These are phyloP conservation scores for Melanerpes formicivorus DNA, from an alignment of 2,113 vertebrate species.

Conservation along the genomic window DNA sequence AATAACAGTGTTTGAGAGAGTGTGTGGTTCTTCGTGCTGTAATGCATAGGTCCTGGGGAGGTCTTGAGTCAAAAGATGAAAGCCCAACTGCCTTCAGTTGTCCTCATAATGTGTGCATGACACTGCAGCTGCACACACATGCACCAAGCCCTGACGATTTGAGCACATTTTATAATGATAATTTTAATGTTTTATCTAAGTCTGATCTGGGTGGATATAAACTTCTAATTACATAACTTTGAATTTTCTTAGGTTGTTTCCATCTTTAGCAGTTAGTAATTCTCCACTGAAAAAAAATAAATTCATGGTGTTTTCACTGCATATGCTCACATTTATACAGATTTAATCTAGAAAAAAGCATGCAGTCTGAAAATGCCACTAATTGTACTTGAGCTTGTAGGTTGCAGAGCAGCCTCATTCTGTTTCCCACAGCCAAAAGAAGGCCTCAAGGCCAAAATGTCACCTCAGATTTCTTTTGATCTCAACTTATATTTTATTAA, in stretches of 20 bases:
- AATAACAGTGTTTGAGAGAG: background rate
- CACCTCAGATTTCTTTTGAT: constrained; percentile 69
- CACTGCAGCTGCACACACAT: constrained; percentile 19
- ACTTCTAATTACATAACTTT: background rate
- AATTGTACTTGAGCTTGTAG: constrained; percentile 46
- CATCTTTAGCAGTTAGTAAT: background rate
- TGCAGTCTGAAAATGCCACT: constrained; percentile 12
- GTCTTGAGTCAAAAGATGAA: constrained; percentile 56
- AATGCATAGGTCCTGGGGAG: constrained; percentile 45
- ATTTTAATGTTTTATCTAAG: background rate
- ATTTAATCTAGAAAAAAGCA: background rate
- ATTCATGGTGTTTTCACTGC: background rate
- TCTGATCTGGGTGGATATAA: background rate
- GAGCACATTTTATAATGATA: background rate
- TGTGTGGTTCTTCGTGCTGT: constrained; percentile 15
- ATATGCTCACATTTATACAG: background rate
- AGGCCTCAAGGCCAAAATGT: constrained; percentile 70
- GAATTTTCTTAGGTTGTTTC: background rate
- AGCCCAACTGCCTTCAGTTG: constrained; percentile 37
- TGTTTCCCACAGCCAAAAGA: constrained; percentile 65
- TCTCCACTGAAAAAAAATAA: background rate
- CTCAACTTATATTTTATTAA: constrained; percentile 70
- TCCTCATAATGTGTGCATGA: constrained; percentile 4
- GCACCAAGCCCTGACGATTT: background rate
- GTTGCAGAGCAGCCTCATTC: constrained; percentile 32